Base-by-base conservation (phyloP, 2,888 invertebrate species). In the Pyrocoelia pectoralis region DNA sequence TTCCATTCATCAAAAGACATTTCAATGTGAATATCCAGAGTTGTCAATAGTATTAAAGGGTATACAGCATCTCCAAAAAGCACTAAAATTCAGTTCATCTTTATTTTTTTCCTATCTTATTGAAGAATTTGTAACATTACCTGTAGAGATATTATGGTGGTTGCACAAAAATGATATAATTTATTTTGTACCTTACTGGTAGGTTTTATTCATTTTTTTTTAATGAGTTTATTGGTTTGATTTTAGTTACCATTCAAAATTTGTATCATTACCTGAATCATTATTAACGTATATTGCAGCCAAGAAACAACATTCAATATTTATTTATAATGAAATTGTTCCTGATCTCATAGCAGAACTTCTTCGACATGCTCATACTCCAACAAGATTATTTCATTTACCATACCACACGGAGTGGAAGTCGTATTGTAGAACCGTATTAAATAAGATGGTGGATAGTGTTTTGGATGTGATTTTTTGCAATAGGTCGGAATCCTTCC, bases 111-210 rank as follows among this genome's bases (percentile, higher is more conserved):
- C 53, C 43, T 50, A 14, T 12, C n/a, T 65, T 19, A 19, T 49
- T 4, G 19, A 41, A 1, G 46, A 57, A 41, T 59, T 61, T 50
- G n/a, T 41, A 10, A 14, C 18, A n/a, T 40, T 65, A 38, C 61
- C 65, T 12, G 14, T 65, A 17, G 61, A 61, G 53, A 29, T 65
- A 43, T 28, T 61, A 2, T 65, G 65, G 65, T 65, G 65, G 65
- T 52, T 65, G 19, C 50, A 57, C 14, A 57, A 61, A 50, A 18
- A 65, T 38, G 17, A 55, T n/a, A 41, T 65, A n/a, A 41, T 50
- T n/a, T 57, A 53, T 24, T 8, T 65, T 10, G 12, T 18, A 2
- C 53, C 61, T 4, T 65, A 56, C 33, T 61, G 65, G 65, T 65
- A n/a, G 5, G 9, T 50, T 29, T 3, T 8, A 3, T 1, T n/a